Conservation (phyloP, 2,113 vertebrate genomes). For the Malurus elegans region DNA sequence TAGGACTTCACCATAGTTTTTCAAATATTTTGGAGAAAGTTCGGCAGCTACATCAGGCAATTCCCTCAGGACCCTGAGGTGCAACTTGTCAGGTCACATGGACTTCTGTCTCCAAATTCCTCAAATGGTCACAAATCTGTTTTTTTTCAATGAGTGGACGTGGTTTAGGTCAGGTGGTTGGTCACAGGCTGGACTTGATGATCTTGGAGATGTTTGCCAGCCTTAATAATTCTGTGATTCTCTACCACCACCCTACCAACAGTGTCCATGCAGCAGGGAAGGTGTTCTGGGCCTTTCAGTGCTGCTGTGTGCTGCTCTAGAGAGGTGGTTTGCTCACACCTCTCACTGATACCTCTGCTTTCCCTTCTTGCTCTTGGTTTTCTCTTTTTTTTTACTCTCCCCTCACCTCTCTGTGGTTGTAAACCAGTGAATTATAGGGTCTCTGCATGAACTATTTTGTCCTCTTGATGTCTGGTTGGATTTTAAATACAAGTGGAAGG, state of each 20-base stretch:
- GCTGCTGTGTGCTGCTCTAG: neutral
- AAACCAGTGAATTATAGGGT: neutral
- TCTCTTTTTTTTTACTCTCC: neutral
- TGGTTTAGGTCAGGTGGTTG: too few species aligned
- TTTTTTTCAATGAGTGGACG: too few species aligned
- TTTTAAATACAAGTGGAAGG: neutral
- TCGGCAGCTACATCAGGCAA: too few species aligned
- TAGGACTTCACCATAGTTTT: too few species aligned
- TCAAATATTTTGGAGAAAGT: too few species aligned
- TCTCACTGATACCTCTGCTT: neutral
- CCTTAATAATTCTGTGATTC: neutral
- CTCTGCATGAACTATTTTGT: neutral
- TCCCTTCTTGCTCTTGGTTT: neutral
- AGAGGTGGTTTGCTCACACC: neutral
- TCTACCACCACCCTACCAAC: neutral
- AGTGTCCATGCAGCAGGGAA: neutral
- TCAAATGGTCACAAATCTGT: too few species aligned
- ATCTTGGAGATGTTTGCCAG: neutral
- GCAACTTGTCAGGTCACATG: too few species aligned
- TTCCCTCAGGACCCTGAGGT: too few species aligned
- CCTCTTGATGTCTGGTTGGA: neutral
- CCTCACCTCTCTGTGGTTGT: accelerated
- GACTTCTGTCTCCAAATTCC: too few species aligned
- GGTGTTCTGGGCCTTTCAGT: neutral
- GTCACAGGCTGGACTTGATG: too few species aligned